Evolutionary conservation across 2,888 invertebrate species (phyloP), one percentile per base, ranked within the genome.

Genomic region (Noctua janthina): DNA sequence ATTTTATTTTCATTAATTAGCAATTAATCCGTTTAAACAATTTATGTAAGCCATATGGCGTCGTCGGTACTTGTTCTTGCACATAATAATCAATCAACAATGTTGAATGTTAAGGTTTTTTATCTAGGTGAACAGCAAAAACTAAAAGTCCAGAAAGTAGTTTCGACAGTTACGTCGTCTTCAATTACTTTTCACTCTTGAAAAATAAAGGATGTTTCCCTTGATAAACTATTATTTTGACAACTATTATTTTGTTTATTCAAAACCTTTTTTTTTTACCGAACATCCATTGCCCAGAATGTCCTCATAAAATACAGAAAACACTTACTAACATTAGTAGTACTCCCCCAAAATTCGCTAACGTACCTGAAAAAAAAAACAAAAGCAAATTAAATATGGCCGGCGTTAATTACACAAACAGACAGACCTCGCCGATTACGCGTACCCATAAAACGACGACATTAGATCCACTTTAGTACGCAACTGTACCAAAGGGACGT

Each of bases 321-420:
- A 69, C 77, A 88, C 77, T 85, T 88, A 88, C 85, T 70, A 76
- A 80, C 87, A 87, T 78, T 87, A 84, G 84, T 72, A 76, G 84
- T 70, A 77, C 59, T 72, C 72, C 85, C 74, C 88, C 66, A 71
- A 86, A 86, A 81, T 59, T 81, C 75, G 77, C 67, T 75, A 88
- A 90, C 95, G 92, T 95, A 96, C 95, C 96, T 95, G 96, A 85
- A 95, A 95, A 93, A 92, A 93, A 92, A 91, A 91, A 90, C 90
- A 88, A 86, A 90, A 91, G 88, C 81, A 85, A 84, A 82, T 93
- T 92, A 91, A 91, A 90, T 90, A 89, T 87, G 89, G 89, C 84
- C 87, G 87, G 84, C 90, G 93, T 93, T 93, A 94, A 94, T 94
- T 93, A 93, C 91, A 91, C 88, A 91, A 90, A 90, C 89, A 88